A percentile compares a stretch with the other conserved stretches of the same genome.
Evolutionary conservation across 2,888 invertebrate species (phyloP).

Genomic region (Lumbricus terrestris): DNA sequence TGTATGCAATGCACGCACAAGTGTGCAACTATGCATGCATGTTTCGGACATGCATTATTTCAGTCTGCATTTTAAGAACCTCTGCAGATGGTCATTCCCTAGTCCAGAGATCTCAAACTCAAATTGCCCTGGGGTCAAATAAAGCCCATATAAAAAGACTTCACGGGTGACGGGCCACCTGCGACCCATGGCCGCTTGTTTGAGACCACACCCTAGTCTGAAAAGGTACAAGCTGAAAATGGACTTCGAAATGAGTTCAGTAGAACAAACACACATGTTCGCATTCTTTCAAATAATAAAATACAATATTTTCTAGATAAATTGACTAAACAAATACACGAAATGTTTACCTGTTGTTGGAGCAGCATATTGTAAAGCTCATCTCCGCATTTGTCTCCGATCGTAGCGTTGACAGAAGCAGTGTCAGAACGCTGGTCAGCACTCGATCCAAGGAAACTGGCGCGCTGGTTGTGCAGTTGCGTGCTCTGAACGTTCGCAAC

Average conservation of each 20-base stretch:
- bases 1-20: not conserved
- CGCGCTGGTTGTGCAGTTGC: constrained; percentile 86
- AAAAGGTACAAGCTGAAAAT: not conserved
- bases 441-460: constrained; percentile 69
- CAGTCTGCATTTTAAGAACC: not conserved
- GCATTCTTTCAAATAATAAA: not conserved
- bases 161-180: too few relatives aligned
- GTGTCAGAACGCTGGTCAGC: constrained; percentile 44
- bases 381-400: constrained; percentile 66
- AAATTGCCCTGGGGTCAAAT: too few relatives aligned
- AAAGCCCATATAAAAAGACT: too few relatives aligned
- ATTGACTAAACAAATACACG: not conserved
- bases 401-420: constrained; percentile 50
- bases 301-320: not conserved
- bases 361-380: constrained; percentile 91
- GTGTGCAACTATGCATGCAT: not conserved
- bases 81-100: not conserved
- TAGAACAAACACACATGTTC: not conserved
- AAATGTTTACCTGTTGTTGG: constrained; percentile 74
- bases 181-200: too few relatives aligned
- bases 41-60: too few relatives aligned
- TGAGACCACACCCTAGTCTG: too few relatives aligned
- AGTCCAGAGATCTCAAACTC: too few relatives aligned
- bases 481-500: constrained; percentile 87
- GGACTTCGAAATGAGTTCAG: not conserved